Evolutionary conservation across 2,888 invertebrate genomes (phyloP), one percentile per base, ranked within the genome.

Genomic region (Pterostichus niger): DNA sequence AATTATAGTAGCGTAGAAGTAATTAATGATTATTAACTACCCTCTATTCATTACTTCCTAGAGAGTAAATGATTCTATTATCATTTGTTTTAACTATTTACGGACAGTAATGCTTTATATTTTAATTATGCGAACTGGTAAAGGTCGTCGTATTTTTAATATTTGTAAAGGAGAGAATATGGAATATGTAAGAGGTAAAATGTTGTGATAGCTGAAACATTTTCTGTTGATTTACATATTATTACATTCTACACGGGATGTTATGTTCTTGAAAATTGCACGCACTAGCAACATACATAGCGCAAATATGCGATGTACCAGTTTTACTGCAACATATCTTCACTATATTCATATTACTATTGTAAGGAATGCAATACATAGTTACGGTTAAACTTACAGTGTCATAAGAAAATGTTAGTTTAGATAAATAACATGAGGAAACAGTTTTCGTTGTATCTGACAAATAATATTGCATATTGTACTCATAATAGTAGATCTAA

Each of bases 191-290:
- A 35, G 33, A 64, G 64, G 35, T 64, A 64, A 64, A 64, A 64
- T 64, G 35, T 64, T 64, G 35, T 64, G 64, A 33, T 64, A 64
- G 10, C 49, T 11, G 64, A 6, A 59, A 33, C 31, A 7, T 33
- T 64, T 64, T 64, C 64, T 64, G 64, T 35, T 64, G 35, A 64
- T 64, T 64, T 64, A 64, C 64, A 64, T 64, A 64, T 64, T 64
- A 64, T 64, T 64, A 64, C 64, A 64, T 64, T 49, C 64, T 24
- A 33, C 33, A 13, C 33, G 33, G 33, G 64, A 64, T 31, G 64
- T 35, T 64, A 33, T 64, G 49, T 49, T 49, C 49, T 49, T n/a
- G 49, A 49, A 49, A 49, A 64, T 64, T 64, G 64, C 13, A 64
- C 35, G 64, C 35, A 64, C 33, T n/a, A 35, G 6, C 11, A 17